A percentile compares a stretch with the other conserved stretches of the same genome.
Conservation (phyloP, 2,888 invertebrate species). For the Drosophila emarginata region DNA sequence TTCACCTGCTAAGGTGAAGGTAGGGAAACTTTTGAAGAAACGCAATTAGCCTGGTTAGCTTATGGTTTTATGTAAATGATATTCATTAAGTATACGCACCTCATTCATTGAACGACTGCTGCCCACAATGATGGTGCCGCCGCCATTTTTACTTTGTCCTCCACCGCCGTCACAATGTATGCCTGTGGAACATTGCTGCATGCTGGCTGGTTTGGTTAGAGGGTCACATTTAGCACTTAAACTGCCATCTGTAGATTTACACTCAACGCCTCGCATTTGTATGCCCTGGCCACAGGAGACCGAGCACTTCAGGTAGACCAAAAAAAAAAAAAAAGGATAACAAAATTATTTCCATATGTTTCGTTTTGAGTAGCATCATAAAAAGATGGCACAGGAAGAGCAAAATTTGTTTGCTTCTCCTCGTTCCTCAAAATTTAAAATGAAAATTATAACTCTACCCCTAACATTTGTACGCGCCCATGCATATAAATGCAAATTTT, state of each 20-base stretch:
- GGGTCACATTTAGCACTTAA: constrained; percentile 87
- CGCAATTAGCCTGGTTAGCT: neutral
- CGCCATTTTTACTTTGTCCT: constrained; percentile 57
- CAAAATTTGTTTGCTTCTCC: constrained; percentile 10
- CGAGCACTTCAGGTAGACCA: constrained; percentile 88
- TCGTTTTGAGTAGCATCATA: constrained; percentile 38
- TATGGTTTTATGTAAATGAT: neutral
- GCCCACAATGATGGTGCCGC: constrained; percentile 79
- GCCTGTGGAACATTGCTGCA: constrained; percentile 89
- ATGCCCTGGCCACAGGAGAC: constrained; percentile 94
- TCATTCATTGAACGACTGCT: constrained; percentile 75
- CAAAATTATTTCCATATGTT: constrained; percentile 73
- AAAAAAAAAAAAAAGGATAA: neutral
- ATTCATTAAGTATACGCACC: constrained; percentile 34
- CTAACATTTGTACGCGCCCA: constrained; percentile 49
- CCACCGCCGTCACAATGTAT: constrained; percentile 85
- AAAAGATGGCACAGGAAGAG: constrained; percentile 41
- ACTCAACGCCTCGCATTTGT: constrained; percentile 91
- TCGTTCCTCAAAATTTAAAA: neutral
- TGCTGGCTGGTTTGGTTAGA: constrained; percentile 86
- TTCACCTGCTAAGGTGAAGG: too few species aligned
- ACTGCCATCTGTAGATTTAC: constrained; percentile 86
- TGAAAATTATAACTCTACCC: constrained; percentile 4
- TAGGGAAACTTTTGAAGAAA: neutral
- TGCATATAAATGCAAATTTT: constrained; percentile 66